Percentiles rank a stretch among this genome's conserved stretches.
Evolutionary conservation across 23 tunicate species (phyloP).

Genomic region (Trididemnum clinides): DNA sequence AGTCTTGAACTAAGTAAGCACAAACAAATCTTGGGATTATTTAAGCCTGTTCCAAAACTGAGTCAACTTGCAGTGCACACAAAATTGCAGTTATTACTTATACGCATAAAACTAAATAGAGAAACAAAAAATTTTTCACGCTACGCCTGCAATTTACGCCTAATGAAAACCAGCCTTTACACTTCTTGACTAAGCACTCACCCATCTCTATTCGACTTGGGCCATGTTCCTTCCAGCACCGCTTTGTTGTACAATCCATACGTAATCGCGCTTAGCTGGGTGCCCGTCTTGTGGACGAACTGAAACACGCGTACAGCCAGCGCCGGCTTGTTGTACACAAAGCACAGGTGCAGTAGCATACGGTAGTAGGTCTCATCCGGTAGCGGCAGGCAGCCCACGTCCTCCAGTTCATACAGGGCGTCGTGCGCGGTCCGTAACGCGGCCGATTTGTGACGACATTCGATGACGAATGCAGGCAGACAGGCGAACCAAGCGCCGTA

Average conservation of each 20-base stretch:
- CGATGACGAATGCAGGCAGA: slow-evolving; percentile 50
- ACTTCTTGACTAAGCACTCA: slow-evolving; percentile 13
- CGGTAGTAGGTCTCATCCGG: slow-evolving; percentile 89
- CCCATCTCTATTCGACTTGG: slow-evolving; percentile 79
- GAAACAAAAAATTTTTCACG: no score
- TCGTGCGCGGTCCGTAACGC: slow-evolving; percentile 73
- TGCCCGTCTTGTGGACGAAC: slow-evolving; percentile 62
- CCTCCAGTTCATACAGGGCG: slow-evolving; percentile 48
- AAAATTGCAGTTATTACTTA: no score
- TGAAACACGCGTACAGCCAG: slow-evolving; percentile 77
- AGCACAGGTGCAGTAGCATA: slow-evolving; percentile 76
- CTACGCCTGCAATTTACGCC: no score
- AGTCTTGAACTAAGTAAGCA: no score
- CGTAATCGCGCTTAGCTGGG: slow-evolving; percentile 87
- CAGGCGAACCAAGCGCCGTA: slow-evolving; percentile 95
- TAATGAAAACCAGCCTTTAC: no score
- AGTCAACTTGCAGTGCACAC: no score
- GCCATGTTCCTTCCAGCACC: slow-evolving; percentile 90
- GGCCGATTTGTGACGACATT: slow-evolving; percentile 62
- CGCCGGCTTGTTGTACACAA: slow-evolving; percentile 73
- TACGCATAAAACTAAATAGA: no score
- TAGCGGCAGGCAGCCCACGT: slow-evolving; percentile 61
- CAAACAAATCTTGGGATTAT: no score
- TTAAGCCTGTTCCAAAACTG: no score
- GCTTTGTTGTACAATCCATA: slow-evolving; percentile 95